Conservation (phyloP, 2,113 vertebrate genomes). For the Notiomystis cincta region DNA sequence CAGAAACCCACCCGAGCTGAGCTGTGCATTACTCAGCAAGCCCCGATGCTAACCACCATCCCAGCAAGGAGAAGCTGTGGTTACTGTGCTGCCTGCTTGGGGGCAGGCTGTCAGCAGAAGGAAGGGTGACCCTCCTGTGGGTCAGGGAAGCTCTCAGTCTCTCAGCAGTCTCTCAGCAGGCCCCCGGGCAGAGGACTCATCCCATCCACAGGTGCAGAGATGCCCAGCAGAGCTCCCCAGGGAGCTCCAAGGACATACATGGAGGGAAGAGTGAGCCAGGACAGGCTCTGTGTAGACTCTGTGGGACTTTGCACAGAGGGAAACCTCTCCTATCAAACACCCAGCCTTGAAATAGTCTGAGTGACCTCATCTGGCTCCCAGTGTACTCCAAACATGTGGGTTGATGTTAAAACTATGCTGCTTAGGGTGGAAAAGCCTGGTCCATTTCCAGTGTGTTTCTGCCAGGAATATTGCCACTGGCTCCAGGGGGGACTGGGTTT, state of each 20-base stretch:
- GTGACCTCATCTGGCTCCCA: background rate
- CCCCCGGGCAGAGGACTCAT: background rate
- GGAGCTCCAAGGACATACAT: background rate
- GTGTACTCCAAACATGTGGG: background rate
- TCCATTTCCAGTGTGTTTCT: background rate
- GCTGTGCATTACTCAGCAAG: background rate
- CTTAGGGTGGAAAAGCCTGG: background rate
- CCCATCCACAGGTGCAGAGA: background rate
- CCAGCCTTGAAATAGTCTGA: background rate
- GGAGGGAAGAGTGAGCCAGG: background rate
- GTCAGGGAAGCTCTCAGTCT: background rate
- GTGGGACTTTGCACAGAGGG: background rate
- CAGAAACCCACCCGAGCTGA: background rate
- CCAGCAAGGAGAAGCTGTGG: background rate
- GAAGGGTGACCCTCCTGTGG: background rate
- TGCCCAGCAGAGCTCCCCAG: background rate
- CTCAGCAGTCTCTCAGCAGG: background rate
- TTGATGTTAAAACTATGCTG: background rate
- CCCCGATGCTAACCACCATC: background rate
- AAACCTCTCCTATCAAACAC: background rate
- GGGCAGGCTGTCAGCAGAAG: accelerated
- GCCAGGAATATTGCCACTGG: background rate
- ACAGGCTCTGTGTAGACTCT: background rate
- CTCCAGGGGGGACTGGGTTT: background rate
- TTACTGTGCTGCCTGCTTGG: background rate